Evolutionary conservation across 1,140 invertebrate species (phyloP).

Genomic region (Heliconius congener): DNA sequence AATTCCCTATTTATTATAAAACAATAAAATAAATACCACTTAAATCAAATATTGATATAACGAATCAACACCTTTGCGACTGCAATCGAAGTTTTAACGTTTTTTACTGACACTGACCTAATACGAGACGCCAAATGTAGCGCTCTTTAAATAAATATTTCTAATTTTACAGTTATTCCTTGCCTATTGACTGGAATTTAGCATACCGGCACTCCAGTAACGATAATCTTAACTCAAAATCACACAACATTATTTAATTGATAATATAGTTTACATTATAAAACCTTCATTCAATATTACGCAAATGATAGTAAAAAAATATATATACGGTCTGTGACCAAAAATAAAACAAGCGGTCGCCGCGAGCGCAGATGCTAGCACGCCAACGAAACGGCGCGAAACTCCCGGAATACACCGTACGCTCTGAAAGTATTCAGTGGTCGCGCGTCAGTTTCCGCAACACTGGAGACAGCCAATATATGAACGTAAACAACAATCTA

Average conservation of each 20-base stretch:
- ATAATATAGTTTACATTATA: slow-evolving; percentile 40
- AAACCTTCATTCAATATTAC: slow-evolving; percentile 61
- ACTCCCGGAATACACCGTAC: slow-evolving; percentile 61
- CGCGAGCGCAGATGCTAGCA: slow-evolving; percentile 51
- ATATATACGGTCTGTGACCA: slow-evolving; percentile 47
- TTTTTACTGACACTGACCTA: slow-evolving; percentile 46
- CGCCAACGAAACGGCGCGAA: slow-evolving; percentile 39
- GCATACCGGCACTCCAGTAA: slow-evolving; percentile 31
- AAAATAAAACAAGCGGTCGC: slow-evolving; percentile 71
- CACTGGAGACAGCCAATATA: background rate
- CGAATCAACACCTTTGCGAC: background rate
- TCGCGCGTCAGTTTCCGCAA: slow-evolving; percentile 36
- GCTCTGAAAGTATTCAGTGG: slow-evolving; percentile 61
- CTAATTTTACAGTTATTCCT: slow-evolving; percentile 44
- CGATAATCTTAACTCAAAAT: slow-evolving; percentile 16
- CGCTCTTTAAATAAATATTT: slow-evolving; percentile 46
- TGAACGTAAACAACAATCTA: slow-evolving; percentile 49
- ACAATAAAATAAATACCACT: background rate
- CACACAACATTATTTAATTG: slow-evolving; percentile 33
- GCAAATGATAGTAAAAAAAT: slow-evolving; percentile 62
- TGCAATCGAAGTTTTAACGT: slow-evolving; percentile 7
- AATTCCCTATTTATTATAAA: background rate
- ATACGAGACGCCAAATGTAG: slow-evolving; percentile 41
- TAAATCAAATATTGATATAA: background rate
- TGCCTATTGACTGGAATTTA: slow-evolving; percentile 29